These are phyloP conservation scores for Scaptomyza montana DNA, from an alignment of 1,140 invertebrate species.

Conservation along the genomic window DNA sequence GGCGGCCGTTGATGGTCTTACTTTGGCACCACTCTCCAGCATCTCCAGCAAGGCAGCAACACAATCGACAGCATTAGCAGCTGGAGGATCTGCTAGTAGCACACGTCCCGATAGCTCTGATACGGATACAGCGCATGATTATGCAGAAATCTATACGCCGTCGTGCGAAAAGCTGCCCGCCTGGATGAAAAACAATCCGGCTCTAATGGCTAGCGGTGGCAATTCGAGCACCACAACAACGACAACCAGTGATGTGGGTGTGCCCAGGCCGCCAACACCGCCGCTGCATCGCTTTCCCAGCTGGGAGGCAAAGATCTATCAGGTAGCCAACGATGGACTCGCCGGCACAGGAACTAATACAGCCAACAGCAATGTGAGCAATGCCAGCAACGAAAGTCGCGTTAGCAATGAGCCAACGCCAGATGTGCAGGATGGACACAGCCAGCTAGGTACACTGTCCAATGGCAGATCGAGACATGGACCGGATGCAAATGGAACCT, in stretches of 20 bases:
- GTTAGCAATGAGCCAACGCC: constrained; percentile 51
- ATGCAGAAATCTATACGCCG: constrained; percentile 97
- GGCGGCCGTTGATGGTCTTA: constrained; percentile 86
- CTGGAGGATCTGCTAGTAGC: constrained; percentile 25
- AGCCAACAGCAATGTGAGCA: background rate
- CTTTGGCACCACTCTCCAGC: constrained; percentile 84
- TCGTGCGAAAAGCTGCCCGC: constrained; percentile 88
- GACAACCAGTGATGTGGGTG: constrained; percentile 83
- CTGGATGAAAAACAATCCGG: constrained; percentile 85
- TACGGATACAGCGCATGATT: constrained; percentile 92
- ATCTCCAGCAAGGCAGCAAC: constrained; percentile 84
- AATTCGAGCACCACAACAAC: constrained; percentile 84
- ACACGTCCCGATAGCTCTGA: constrained; percentile 86
- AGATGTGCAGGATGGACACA: constrained; percentile 64
- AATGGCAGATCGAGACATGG: constrained; percentile 34
- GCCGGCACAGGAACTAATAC: constrained; percentile 46
- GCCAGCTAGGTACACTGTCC: constrained; percentile 33
- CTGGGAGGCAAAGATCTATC: constrained; percentile 97
- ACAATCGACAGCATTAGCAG: constrained; percentile 43
- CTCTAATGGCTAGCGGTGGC: constrained; percentile 84
- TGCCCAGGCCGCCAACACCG: constrained; percentile 92
- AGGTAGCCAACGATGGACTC: constrained; percentile 93
- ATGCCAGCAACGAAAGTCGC: constrained; percentile 35
- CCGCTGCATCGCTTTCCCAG: constrained; percentile 95
- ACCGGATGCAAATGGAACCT: constrained; percentile 43